Evolutionary conservation across 1,140 invertebrate genomes (phyloP), one percentile per base, ranked within the genome.

Genomic region (Nephotettix cincticeps): DNA sequence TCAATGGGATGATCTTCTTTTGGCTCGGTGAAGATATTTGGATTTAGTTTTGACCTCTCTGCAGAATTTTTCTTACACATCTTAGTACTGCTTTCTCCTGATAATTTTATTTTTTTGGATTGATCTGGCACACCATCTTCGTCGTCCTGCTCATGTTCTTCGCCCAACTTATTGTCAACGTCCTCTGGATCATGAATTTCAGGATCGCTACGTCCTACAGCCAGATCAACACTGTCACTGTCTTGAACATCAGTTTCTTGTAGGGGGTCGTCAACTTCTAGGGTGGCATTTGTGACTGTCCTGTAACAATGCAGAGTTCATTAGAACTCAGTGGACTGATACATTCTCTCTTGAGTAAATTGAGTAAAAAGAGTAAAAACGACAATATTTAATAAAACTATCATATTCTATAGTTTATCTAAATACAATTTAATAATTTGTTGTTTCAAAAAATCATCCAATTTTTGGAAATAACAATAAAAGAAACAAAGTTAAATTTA

Each of bases 1-100:
- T 69, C 68, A 66, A 63, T 63, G 19, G 68, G 68, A 69, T 69
- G 68, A 25, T 69, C 56, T 21, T 56, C 51, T 56, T 14, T 56
- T 56, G 51, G 51, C 23, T 56, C 21, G 9, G 6, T 9, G 6
- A 56, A 23, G 21, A 56, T 56, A 19, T 9, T 21, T 56, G 51
- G 9, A 6, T 11, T 19, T 56, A 56, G 51, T 56, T 56, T 56
- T 11, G 14, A 14, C 21, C 51, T 56, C 9, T 56, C 51, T 19
- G 9, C 51, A 56, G 51, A 56, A 56, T 56, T 56, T 21, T 21
- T 56, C 51, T 56, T 56, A 56, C 9, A 56, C 9, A 56, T 9
- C 21, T 56, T 14, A 9, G 21, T 6, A 56, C 9, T 56, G 21
- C 23, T 56, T 23, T 56, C 51, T 56, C 14, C 14, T 56, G 51